These are phyloP conservation scores for Menidia menidia DNA, from an alignment of 2,797 vertebrate species.

Conservation along the genomic window DNA sequence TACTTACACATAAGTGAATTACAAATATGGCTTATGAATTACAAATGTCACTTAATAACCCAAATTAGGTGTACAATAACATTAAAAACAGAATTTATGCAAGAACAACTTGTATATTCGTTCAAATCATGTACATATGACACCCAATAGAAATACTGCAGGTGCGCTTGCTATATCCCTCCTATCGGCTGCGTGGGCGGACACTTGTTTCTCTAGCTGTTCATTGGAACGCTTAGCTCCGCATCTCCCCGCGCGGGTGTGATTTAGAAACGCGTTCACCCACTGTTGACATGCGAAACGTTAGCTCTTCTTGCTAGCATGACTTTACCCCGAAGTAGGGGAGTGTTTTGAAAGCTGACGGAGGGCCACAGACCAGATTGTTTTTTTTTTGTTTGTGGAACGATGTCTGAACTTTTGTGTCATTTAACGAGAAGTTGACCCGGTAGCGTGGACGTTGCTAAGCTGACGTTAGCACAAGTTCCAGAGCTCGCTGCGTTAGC, in stretches of 20 bases:
- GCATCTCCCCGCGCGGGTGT: constrained; percentile 7
- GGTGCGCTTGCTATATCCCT: constrained; percentile 6
- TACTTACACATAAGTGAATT: no score
- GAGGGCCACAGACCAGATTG: background rate
- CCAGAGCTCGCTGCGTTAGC: background rate
- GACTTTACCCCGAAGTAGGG: background rate
- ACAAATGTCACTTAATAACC: background rate
- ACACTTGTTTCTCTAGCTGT: fast-evolving
- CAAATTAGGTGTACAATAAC: background rate
- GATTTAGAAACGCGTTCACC: fast-evolving
- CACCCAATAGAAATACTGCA: background rate
- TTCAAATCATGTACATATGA: background rate
- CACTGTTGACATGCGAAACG: constrained; percentile 29
- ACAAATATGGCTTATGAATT: no score
- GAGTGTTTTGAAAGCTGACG: background rate
- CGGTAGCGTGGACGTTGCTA: background rate
- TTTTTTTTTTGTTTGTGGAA: background rate
- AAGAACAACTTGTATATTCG: background rate
- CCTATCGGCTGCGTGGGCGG: constrained; percentile 5
- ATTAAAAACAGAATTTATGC: background rate
- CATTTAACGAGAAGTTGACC: background rate
- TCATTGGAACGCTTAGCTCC: background rate
- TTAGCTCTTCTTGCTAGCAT: constrained; percentile 26
- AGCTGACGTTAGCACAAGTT: background rate
- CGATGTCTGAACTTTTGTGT: background rate